These are phyloP conservation scores for Megalops cyprinoides DNA, from an alignment of 2,797 vertebrate genomes.

Conservation along the genomic window DNA sequence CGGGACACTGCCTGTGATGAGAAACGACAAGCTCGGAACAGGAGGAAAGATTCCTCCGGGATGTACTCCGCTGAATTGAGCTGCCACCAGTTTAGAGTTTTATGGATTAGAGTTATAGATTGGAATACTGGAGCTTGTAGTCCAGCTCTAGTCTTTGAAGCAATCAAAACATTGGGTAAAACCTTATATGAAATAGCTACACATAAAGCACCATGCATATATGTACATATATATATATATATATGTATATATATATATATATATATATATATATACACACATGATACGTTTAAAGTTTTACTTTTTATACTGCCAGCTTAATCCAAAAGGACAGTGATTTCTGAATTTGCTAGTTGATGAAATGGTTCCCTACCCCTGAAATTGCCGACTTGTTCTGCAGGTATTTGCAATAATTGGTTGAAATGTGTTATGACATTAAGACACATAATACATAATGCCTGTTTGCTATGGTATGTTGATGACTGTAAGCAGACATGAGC, in stretches of 20 bases:
- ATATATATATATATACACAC: background rate
- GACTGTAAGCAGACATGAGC: background rate
- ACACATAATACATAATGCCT: background rate
- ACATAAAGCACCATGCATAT: background rate
- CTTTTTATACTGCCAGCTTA: no score
- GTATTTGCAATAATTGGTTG: no score
- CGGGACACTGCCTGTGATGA: no score
- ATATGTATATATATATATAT: no score
- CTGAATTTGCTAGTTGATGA: background rate
- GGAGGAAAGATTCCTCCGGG: background rate
- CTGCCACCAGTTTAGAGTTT: background rate
- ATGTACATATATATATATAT: no score
- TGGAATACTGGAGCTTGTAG: background rate
- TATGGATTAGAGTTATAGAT: background rate
- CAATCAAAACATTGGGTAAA: no score
- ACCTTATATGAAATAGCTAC: no score
- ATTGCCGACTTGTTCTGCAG: background rate
- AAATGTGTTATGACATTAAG: background rate
- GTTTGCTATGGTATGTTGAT: background rate
- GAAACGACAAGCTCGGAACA: no score
- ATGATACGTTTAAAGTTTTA: background rate
- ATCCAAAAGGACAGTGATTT: background rate
- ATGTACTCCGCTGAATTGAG: background rate
- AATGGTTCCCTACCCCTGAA: background rate
- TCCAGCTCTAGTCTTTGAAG: background rate